Percentiles rank a stretch among this genome's conserved stretches.
phyloP scores from a whole-genome alignment of 1,140 invertebrate species.

The Agrypnia vestita region DNA sequence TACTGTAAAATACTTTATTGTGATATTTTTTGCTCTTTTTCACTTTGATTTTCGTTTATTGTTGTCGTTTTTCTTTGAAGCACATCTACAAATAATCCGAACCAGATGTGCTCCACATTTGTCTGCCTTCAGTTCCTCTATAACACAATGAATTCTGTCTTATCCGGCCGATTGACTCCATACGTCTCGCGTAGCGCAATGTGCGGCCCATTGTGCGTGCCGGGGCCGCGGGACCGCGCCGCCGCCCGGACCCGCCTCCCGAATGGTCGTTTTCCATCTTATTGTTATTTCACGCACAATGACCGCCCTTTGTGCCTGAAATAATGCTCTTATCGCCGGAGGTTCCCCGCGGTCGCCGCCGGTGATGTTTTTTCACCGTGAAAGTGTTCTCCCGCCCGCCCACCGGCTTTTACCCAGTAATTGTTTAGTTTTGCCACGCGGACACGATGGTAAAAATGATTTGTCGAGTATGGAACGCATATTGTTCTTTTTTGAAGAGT shows the following conservation, averaged over 20 bases:
- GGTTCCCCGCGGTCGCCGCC: conserved; percentile 41
- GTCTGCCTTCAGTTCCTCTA: not conserved
- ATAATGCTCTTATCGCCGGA: conserved; percentile 58
- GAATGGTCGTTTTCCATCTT: conserved; percentile 54
- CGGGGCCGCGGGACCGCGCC: not conserved
- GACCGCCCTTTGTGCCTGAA: conserved; percentile 55
- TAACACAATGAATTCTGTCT: not conserved
- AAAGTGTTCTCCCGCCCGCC: not conserved
- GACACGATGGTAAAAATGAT: not conserved
- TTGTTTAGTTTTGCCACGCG: conserved; percentile 6
- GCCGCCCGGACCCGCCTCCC: conserved; percentile 2
- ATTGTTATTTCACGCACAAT: conserved; percentile 61
- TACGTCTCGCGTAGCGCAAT: conserved; percentile 9
- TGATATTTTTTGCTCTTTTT: no score
- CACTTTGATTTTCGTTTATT: no score
- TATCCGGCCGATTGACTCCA: not conserved
- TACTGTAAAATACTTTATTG: no score
- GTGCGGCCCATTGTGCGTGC: conserved; percentile 7
- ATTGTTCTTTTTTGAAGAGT: conserved; percentile 7
- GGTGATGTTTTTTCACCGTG: conserved; percentile 52
- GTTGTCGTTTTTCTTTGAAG: no score
- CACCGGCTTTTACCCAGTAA: not conserved
- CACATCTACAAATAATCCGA: no score
- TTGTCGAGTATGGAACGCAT: conserved; percentile 1
- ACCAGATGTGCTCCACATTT: no score